phyloP scores from a whole-genome alignment of 2,797 vertebrate genomes.

The Lemur catta region DNA sequence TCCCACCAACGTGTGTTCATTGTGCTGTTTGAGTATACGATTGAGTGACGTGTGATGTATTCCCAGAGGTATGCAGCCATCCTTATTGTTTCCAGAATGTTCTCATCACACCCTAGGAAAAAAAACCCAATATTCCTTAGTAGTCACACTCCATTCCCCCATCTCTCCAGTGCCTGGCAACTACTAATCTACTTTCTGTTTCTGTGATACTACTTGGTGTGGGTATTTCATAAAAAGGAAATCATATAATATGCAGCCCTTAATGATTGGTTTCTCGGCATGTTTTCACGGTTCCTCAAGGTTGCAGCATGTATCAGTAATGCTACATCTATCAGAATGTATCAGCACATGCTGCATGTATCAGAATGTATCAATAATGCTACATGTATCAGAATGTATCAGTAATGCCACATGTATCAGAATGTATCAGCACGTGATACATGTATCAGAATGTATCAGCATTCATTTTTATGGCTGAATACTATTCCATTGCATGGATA shows the following conservation, averaged over 20 bases:
- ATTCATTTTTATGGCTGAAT: neutral
- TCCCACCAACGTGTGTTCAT: no score
- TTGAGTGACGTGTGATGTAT: neutral
- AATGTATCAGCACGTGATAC: no score
- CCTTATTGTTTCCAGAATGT: neutral
- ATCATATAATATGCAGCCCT: neutral
- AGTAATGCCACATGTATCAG: no score
- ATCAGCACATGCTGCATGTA: no score
- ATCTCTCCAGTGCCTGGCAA: neutral
- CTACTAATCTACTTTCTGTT: neutral
- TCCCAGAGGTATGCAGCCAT: neutral
- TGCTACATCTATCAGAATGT: no score
- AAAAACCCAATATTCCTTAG: neutral
- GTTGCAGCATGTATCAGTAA: neutral
- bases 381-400: no score
- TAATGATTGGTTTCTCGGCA: neutral
- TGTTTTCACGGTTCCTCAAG: neutral
- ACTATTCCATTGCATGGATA: neutral
- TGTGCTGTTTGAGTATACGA: neutral
- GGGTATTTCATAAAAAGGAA: neutral
- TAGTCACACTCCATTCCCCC: neutral
- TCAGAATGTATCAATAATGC: no score
- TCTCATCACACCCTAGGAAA: neutral
- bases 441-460: no score
- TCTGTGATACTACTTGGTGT: neutral